Percentiles rank a stretch among this genome's conserved stretches.
phyloP scores from a whole-genome alignment of 2,113 vertebrate genomes.

The Riparia riparia region DNA sequence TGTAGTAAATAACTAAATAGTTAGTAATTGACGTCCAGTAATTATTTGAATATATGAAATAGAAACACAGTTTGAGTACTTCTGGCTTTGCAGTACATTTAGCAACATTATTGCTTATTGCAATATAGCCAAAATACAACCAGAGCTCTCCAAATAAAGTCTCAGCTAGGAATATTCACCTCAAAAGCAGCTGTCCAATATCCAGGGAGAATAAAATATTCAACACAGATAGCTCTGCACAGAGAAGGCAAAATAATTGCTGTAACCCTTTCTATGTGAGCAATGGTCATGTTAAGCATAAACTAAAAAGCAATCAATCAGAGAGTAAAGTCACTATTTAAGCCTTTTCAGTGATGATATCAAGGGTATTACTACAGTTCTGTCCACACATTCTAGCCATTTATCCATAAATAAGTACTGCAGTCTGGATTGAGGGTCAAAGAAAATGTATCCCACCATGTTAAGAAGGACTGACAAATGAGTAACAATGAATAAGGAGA shows the following conservation, averaged over 20 bases:
- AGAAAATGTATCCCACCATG: not conserved
- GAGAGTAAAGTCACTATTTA: not conserved
- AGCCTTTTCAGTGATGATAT: not conserved
- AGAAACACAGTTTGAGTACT: not conserved
- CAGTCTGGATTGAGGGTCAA: not conserved
- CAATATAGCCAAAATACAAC: not conserved
- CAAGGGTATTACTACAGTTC: not conserved
- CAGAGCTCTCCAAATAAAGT: not conserved
- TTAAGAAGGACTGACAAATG: fast-evolving
- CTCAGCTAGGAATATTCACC: not conserved
- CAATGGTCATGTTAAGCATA: not conserved
- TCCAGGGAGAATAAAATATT: not conserved
- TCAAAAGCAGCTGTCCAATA: not conserved
- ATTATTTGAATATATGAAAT: not conserved
- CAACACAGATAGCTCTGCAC: not conserved
- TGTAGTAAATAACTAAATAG: not conserved
- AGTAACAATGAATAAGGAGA: not conserved
- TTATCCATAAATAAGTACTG: not conserved
- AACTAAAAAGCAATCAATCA: not conserved
- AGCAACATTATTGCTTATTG: not conserved
- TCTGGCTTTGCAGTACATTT: not conserved
- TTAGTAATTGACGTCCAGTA: not conserved
- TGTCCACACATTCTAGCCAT: not conserved
- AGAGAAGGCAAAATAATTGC: not conserved
- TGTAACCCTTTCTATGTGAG: not conserved